Conservation (phyloP, 92 coral and sea anemone species). For the Pocillopora meandrina region DNA sequence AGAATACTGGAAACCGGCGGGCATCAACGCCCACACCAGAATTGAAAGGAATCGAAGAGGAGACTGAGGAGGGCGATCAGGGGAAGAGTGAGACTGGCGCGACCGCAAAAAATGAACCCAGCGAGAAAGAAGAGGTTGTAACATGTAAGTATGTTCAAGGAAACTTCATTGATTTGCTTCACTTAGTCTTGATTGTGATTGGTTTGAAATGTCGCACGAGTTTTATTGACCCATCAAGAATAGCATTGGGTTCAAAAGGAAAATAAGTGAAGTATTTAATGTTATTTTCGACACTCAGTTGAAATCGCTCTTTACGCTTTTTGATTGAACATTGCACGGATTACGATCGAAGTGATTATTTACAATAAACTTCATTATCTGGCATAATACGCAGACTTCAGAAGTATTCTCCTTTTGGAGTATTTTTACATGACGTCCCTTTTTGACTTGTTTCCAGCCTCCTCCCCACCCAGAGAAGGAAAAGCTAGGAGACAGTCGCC, state of each 20-base stretch:
- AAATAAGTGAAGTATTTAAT: no score
- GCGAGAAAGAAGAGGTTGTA: conserved; percentile 13
- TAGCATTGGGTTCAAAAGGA: no score
- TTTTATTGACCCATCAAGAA: no score
- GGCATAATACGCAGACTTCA: background rate
- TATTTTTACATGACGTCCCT: background rate
- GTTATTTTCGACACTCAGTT: no score
- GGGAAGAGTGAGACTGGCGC: conserved; percentile 30
- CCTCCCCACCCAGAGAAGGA: conserved; percentile 40
- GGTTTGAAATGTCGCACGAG: no score
- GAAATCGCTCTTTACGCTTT: no score
- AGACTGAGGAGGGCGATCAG: conserved; percentile 68
- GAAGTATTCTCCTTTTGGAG: background rate
- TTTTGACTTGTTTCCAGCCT: conserved; percentile 18
- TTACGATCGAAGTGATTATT: no score
- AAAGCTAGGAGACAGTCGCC: conserved; percentile 65
- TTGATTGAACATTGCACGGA: no score
- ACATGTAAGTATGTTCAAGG: conserved; percentile 17
- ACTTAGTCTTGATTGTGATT: background rate
- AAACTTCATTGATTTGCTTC: background rate
- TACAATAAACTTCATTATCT: no score
- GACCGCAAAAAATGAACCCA: conserved; percentile 1
- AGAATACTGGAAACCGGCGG: conserved; percentile 68
- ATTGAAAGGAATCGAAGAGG: conserved; percentile 80
- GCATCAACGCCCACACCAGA: conserved; percentile 87